Base-by-base conservation (phyloP, 2,888 invertebrate species). In the Drosophila tanythrix region DNA sequence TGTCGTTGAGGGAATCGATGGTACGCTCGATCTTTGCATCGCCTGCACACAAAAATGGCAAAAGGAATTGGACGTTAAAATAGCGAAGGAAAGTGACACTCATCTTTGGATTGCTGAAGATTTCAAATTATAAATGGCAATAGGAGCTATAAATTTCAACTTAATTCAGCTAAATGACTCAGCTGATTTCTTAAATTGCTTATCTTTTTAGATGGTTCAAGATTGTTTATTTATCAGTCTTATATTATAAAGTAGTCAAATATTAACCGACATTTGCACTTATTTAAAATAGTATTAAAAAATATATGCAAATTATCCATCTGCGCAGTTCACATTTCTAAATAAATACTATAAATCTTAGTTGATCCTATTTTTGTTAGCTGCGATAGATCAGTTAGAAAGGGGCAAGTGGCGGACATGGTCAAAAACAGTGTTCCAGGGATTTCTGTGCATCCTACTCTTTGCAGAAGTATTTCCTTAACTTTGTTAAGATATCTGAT, bases 1-100 rank as follows among this genome's bases (percentile, higher is more conserved):
- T 96, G 81, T 97, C 97, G 91, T 95, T 97, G 92, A 95, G 83
- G 0, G 93, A 93, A n/a, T 95, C 95, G 29, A 95, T 92, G 13
- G 94, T 94, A 56, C 94, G 94, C 75, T 95, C 94, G 10, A 92
- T 83, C 83, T 94, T 94, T 10, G 93, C 93, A 79, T 94, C 94
- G 21, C 60, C 92, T 92, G 33, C 5, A 57, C 31, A 35, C 38
- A 7, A 21, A 21, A 33, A 3, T 29, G 13, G 1, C 35, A 43
- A 51, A 36, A 15, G 3, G 8, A 61, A 40, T 35, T 4, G 1
- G 3, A 7, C 4, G 21, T 31, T n/a, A 36, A 61, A 3, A 5
- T 3, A 29, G 2, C 4, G 4, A 2, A 5, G 5, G 2, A 29
- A 40, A 48, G 15, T 10, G 4, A 2, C 8, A 1, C 8, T 10